Base-by-base conservation (phyloP, 2,797 vertebrate genomes). In the Leptatherina wallacei region DNA sequence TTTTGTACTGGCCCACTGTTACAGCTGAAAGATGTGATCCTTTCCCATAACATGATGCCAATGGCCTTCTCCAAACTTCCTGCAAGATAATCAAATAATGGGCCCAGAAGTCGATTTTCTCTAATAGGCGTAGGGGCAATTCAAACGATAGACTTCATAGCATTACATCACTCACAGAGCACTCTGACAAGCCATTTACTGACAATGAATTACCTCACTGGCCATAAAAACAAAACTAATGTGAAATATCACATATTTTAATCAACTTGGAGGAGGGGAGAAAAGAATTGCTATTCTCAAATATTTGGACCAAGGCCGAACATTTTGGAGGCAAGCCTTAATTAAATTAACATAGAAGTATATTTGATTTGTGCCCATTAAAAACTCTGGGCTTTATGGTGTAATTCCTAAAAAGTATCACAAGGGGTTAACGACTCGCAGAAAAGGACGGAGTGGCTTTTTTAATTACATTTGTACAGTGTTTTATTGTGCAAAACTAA, bases 211-310 rank as follows among this genome's bases (percentile, higher is more conserved):
- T 90, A 93, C 91, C 91, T 90, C 91, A 89, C 88, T 80, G 83
- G 65, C 90, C 91, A 95, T 94, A 94, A 94, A 94, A 91, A 91
- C 88, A 86, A 90, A 95, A 94, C 93, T 95, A 93, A 95, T 95
- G 93, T 90, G 89, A 95, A 94, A 93, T 94, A 94, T 91, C 89
- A 82, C 91, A 93, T 93, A 95, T 94, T 95, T 95, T 94, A 94
- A 95, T 95, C 93, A 95, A 93, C 93, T 94, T 92, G 88, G 83
- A 88, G 73, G 82, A 86, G 62, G 75, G 51, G 82, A 61, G 52
- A 78, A 91, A 87, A 88, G 88, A 92, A 92, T 91, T 86, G 88
- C 88, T 88, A 78, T 85, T 72, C 87, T 93, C 75, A 92, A 93
- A 93, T 87, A 91, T 92, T 93, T 94, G 93, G 94, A 94, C 62